Base-by-base conservation (phyloP, 2,797 vertebrate genomes). In the Gymnopithys bicolor region DNA sequence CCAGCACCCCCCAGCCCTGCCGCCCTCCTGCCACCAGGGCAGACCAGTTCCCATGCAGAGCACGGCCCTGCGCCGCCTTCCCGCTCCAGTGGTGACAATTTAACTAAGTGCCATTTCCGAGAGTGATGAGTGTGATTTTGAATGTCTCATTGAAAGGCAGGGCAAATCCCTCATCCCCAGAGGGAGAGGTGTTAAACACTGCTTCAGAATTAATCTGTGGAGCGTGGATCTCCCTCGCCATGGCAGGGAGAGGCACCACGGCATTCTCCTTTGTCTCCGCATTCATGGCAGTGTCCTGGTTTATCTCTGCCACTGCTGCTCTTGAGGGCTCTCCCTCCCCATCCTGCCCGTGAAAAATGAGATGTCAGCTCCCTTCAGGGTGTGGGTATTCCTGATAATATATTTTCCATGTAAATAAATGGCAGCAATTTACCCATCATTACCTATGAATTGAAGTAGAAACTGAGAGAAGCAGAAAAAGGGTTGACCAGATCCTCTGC, bases 151-250 rank as follows among this genome's bases (percentile, higher is more conserved):
- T 87, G 93, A 89, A 89, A 94, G 13, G 1, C 91, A 67, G 79
- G 79, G 78, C 78, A 86, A 85, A 86, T 90, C 78, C 76, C 77
- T 95, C 89, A 73, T 93, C 87, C 84, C 93, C 74, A 71, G 87
- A 95, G 92, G 87, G 69, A 86, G 66, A 71, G 28, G 43, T 19
- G 11, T 94, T 94, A 73, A 93, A 93, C 45, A 14, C 74, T 53
- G 81, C 84, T 95, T 94, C 86, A 45, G 87, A 94, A 92, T 93
- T 92, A 82, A 94, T 94, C 89, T 88, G 71, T 1, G 0, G 75
- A 92, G 80, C 1, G 1, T 67, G 74, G 76, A 46, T 82, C 78
- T 91, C 85, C 64, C 73, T 68, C 4, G 2, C 62, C 2, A 4
- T 1, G 3, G 33, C 3, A 1, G 63, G 45, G 76, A 87, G 89